phyloP scores from a whole-genome alignment of 2,797 vertebrate species.

The Perdix hodgsoniae region DNA sequence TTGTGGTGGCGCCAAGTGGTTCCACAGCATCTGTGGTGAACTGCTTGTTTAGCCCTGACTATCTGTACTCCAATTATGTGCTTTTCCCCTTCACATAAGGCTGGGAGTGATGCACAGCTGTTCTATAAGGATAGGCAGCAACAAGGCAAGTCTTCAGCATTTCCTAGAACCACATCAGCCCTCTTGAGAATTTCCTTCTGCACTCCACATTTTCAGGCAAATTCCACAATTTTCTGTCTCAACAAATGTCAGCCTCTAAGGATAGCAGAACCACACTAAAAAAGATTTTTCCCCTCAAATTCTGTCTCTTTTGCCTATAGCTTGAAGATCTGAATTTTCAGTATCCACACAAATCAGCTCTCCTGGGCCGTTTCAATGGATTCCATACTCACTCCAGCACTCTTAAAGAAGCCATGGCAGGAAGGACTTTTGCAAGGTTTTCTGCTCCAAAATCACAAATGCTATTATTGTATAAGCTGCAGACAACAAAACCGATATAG shows the following conservation, averaged over 20 bases:
- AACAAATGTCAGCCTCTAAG: not conserved
- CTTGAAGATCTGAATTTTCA: not conserved
- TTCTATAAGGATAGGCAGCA: not conserved
- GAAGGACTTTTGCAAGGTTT: conserved; percentile 87
- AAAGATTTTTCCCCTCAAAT: not conserved
- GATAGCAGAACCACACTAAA: too few relatives aligned
- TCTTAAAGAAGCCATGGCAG: conserved; percentile 85
- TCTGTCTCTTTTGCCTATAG: not conserved
- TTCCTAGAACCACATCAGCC: not conserved
- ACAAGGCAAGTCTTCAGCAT: not conserved
- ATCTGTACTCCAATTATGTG: not conserved
- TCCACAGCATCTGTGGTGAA: not conserved
- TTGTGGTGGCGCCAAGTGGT: not conserved
- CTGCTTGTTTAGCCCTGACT: not conserved
- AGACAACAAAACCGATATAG: not conserved
- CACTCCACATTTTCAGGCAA: not conserved
- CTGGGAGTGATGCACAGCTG: not conserved
- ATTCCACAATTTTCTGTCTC: not conserved
- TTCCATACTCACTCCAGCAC: conserved; percentile 86
- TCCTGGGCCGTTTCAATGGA: not conserved
- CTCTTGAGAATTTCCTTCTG: not conserved
- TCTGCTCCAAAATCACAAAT: conserved; percentile 90
- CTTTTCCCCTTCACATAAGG: not conserved
- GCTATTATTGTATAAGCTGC: conserved; percentile 91
- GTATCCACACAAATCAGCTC: not conserved